Percentiles rank a stretch among this genome's conserved stretches.
phyloP scores from a whole-genome alignment of 2,888 invertebrate genomes.

The Amiota minor region DNA sequence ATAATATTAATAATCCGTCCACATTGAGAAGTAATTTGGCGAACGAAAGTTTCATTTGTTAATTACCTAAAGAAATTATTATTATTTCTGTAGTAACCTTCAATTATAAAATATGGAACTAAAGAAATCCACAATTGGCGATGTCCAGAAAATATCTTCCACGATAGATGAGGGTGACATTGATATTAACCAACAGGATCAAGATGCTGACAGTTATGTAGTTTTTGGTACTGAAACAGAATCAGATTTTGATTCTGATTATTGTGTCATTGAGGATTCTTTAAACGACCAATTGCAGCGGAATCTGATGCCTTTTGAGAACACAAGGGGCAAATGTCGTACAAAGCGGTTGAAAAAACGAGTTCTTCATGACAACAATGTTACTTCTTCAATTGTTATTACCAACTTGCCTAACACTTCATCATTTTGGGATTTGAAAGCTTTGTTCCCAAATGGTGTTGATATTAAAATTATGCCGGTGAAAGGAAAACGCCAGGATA shows the following conservation, averaged over 20 bases:
- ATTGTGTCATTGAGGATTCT: slow-evolving; percentile 44
- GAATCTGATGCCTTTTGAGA: slow-evolving; percentile 59
- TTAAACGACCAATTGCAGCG: slow-evolving; percentile 59
- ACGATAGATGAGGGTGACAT: slow-evolving; percentile 16
- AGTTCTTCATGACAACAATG: slow-evolving; percentile 45
- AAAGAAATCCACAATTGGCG: neutral
- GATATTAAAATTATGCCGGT: slow-evolving; percentile 65
- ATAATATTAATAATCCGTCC: no score
- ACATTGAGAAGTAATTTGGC: no score
- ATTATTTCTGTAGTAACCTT: no score
- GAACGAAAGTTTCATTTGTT: no score
- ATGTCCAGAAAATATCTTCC: neutral
- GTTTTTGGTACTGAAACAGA: no score
- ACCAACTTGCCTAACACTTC: slow-evolving; percentile 64
- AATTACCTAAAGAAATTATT: no score
- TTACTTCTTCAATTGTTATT: slow-evolving; percentile 64
- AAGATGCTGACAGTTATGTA: slow-evolving; percentile 41
- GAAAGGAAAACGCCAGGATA: slow-evolving; percentile 52
- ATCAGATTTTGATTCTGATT: slow-evolving; percentile 62
- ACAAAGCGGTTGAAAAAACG: slow-evolving; percentile 59
- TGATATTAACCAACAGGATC: slow-evolving; percentile 32
- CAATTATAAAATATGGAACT: no score
- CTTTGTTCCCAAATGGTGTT: slow-evolving; percentile 64
- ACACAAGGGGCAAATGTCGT: slow-evolving; percentile 53
- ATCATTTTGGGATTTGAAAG: slow-evolving; percentile 59